Evolutionary conservation across 2,113 vertebrate genomes (phyloP).

Genomic region (Ellobius talpinus): DNA sequence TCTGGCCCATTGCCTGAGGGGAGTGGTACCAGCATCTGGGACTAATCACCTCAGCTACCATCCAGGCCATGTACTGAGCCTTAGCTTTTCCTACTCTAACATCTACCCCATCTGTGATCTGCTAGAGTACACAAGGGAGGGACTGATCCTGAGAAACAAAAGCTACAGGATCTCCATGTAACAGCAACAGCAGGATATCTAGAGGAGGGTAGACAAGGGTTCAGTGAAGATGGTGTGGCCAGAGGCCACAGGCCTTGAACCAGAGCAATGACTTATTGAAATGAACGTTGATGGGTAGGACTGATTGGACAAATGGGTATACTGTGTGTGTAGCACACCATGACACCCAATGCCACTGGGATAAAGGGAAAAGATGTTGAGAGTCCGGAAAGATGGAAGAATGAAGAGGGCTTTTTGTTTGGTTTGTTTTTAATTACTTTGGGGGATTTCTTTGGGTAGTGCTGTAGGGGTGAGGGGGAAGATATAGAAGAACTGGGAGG

Average conservation of each 20-base stretch:
- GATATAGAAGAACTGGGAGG: background rate
- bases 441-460: rapidly evolving
- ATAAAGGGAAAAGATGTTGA: background rate
- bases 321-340: background rate
- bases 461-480: background rate
- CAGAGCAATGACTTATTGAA: background rate
- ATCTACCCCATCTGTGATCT: background rate
- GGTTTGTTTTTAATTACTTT: background rate
- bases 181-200: background rate
- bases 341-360: background rate
- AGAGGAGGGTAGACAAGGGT: background rate
- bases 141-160: background rate
- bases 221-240: background rate
- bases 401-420: background rate
- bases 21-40: too few species aligned
- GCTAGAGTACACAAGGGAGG: background rate
- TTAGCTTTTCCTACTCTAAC: background rate
- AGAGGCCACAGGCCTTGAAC: background rate
- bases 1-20: background rate
- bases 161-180: background rate
- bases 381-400: background rate
- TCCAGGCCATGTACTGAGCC: background rate
- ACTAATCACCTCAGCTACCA: background rate
- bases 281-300: background rate
- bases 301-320: background rate